These are phyloP conservation scores for Lycia hirtaria DNA, from an alignment of 2,888 invertebrate species.

Conservation along the genomic window DNA sequence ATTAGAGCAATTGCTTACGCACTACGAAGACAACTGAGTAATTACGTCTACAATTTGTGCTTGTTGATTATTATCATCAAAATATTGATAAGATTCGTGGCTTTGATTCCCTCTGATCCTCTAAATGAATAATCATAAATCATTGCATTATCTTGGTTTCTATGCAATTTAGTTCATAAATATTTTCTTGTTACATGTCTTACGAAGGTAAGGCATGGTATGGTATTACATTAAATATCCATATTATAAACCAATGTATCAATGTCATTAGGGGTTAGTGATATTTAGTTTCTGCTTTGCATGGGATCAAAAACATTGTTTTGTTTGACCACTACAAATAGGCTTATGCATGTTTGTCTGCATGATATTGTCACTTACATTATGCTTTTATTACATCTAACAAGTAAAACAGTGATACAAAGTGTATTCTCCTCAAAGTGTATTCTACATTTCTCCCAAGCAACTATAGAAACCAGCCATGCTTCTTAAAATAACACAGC, in stretches of 20 bases:
- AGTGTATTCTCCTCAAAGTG: no score
- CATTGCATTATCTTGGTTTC: neutral
- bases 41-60: neutral
- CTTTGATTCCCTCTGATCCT: neutral
- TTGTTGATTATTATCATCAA: slow-evolving; percentile 1
- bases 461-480: no score
- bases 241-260: slow-evolving; percentile 17
- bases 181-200: slow-evolving; percentile 38
- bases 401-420: no score
- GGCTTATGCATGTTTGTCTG: slow-evolving; percentile 22
- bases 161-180: slow-evolving; percentile 3
- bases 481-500: no score
- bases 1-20: slow-evolving; percentile 17
- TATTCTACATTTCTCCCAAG: no score
- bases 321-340: neutral
- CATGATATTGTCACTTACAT: slow-evolving; percentile 20
- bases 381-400: no score
- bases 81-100: neutral
- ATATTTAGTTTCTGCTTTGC: slow-evolving; percentile 28
- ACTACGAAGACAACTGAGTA: neutral
- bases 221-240: slow-evolving; percentile 33
- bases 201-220: slow-evolving; percentile 31
- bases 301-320: slow-evolving; percentile 25
- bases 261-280: slow-evolving; percentile 37
- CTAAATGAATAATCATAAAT: neutral